Conservation (phyloP, 2,888 invertebrate genomes). For the Melipona beecheii region DNA sequence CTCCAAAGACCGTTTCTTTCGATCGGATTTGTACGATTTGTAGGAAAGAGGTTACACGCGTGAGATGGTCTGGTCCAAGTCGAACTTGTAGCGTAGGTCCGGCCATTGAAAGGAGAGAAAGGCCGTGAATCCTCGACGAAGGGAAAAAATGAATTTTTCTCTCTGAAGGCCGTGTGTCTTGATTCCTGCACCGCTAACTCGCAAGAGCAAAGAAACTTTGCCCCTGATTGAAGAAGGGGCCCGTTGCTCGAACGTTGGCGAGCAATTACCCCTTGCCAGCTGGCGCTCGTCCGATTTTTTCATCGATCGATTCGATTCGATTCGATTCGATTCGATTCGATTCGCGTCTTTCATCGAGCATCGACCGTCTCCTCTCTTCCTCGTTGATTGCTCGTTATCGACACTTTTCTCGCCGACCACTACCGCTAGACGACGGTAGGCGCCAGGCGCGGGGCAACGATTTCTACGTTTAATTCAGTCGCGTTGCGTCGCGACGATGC, state of each 20-base stretch:
- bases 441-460: constrained; percentile 49
- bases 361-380: constrained; percentile 31
- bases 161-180: background rate
- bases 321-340: constrained; percentile 16
- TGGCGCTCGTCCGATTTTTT: constrained; percentile 42
- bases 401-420: constrained; percentile 37
- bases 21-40: background rate
- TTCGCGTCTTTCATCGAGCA: constrained; percentile 20
- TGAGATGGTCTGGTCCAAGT: no score
- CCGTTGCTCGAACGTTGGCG: background rate
- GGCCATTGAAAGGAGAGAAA: no score
- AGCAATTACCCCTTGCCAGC: constrained; percentile 46
- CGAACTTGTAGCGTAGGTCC: no score
- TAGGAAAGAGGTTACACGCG: no score
- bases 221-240: background rate
- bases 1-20: background rate
- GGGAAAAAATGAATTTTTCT: background rate
- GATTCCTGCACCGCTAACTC: constrained; percentile 12
- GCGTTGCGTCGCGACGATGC: constrained; percentile 9
- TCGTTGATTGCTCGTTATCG: constrained; percentile 70
- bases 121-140: no score
- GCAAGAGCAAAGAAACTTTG: background rate
- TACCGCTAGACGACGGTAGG: constrained; percentile 48
- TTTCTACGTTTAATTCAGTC: background rate
- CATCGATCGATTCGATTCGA: constrained; percentile 19